Percentiles rank a stretch among this genome's conserved stretches.
Evolutionary conservation across 2,797 vertebrate genomes (phyloP).

Genomic region (Gallirallus australis): DNA sequence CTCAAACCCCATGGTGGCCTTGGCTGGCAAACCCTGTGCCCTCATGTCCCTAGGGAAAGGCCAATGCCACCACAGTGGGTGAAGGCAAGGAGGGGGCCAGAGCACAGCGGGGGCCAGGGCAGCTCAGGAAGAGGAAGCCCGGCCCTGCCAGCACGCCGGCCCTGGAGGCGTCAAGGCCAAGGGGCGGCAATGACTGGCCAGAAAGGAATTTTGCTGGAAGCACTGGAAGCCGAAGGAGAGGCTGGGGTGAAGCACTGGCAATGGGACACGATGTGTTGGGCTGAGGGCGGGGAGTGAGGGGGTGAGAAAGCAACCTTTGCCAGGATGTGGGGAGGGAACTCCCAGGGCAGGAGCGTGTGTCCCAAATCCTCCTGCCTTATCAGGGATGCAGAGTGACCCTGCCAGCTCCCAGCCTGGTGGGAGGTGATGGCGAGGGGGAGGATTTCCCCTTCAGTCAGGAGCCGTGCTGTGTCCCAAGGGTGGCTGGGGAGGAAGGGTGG

Average conservation of each 20-base stretch:
- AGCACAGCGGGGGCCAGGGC: accelerated
- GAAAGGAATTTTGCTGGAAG: conserved; percentile 65
- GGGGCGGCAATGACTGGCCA: conserved; percentile 1
- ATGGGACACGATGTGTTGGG: background rate
- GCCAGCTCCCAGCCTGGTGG: accelerated
- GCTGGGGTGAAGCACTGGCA: background rate
- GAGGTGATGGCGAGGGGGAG: background rate
- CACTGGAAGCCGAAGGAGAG: background rate
- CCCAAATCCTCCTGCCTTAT: background rate
- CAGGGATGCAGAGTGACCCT: accelerated
- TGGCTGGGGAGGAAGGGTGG: conserved; percentile 42
- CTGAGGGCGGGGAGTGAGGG: accelerated
- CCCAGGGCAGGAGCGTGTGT: background rate
- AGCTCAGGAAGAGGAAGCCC: conserved; percentile 53
- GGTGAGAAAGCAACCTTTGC: accelerated
- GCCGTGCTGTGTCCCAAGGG: background rate
- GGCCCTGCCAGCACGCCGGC: background rate
- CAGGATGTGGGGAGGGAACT: accelerated
- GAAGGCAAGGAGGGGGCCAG: background rate
- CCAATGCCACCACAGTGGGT: accelerated
- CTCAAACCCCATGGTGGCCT: accelerated
- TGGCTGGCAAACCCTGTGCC: accelerated
- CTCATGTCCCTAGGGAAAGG: background rate
- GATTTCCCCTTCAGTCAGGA: conserved; percentile 12
- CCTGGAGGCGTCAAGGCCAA: background rate